Evolutionary conservation across 2,797 vertebrate species (phyloP), one percentile per base, ranked within the genome.

Genomic region (Capromys pilorides): DNA sequence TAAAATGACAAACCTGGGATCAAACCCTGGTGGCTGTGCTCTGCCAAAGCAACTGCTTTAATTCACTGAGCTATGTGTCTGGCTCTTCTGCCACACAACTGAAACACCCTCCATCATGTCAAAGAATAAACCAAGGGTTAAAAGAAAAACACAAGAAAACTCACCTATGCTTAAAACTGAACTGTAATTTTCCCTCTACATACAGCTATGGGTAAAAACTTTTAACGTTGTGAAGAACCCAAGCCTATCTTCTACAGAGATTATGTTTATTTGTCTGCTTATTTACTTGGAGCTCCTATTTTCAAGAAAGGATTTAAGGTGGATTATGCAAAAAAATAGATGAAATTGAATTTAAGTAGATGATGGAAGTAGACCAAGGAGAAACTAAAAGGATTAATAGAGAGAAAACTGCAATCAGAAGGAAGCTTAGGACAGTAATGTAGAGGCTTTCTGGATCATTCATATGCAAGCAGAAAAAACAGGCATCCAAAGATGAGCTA

Each of bases 261-360:
- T 69, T 88, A 51, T 64, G 12, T 83, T 64, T 85, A 54, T 54
- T 94, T 84, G 41, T 49, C 81, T 86, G 1, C 57, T 94, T 89
- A 91, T 91, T 90, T 71, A 94, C 75, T 49, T 49, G 13, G 26
- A 36, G 5, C 54, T 92, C 85, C 31, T 71, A 86, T 95, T 89
- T 66, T 94, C 62, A 94, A 91, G 73, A 92, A 93, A 61, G 14
- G 54, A 89, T 79, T 94, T 91, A 85, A 22, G 14, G 4, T 86
- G 4, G 28, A 95, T 95, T 93, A 91, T 31, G 41, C 79, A 90
- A 95, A 94, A 94, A 96, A 93, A 49, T 10, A 88, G 54, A 59
- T 79, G 81, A 95, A 91, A 90, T 14, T 87, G 24, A 90, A 90
- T 93, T 85, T 96, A 93, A 88, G 57, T 67, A 92, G 51, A 80